phyloP scores from a whole-genome alignment of 2,888 invertebrate genomes.

The Sclerodermus sp. region DNA sequence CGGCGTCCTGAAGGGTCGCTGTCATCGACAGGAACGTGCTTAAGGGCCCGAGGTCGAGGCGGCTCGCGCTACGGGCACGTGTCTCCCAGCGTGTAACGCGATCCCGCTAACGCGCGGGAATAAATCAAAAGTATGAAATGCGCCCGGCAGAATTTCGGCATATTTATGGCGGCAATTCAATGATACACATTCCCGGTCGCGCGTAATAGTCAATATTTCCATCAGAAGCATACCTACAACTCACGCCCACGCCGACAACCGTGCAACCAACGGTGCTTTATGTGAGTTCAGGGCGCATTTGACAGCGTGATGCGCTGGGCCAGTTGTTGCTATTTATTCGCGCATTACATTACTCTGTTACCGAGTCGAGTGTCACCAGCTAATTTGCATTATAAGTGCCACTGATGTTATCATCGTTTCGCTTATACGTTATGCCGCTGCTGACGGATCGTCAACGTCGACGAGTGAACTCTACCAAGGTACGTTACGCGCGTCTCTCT shows the following conservation, averaged over 20 bases:
- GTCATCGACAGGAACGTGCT: constrained; percentile 25
- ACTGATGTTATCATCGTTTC: constrained; percentile 52
- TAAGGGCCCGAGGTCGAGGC: constrained; percentile 18
- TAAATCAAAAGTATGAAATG: constrained; percentile 57
- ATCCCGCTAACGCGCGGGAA: constrained; percentile 19
- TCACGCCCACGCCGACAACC: constrained; percentile 51
- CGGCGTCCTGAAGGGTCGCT: neutral
- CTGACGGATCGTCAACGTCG: constrained; percentile 44
- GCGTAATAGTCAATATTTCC: constrained; percentile 59
- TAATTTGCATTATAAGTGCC: constrained; percentile 58
- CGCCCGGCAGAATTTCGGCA: constrained; percentile 49
- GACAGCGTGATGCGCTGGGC: constrained; percentile 50
- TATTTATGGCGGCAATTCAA: constrained; percentile 57
- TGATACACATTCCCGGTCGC: constrained; percentile 56
- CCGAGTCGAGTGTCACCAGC: constrained; percentile 54
- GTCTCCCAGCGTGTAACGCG: constrained; percentile 13
- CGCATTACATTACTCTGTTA: constrained; percentile 57
- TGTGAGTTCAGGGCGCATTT: constrained; percentile 55
- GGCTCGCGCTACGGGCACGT: constrained; percentile 6
- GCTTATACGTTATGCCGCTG: constrained; percentile 50
- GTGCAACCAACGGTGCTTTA: constrained; percentile 48
- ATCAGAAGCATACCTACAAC: constrained; percentile 57
- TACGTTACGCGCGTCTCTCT: neutral
- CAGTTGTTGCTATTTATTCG: constrained; percentile 59
- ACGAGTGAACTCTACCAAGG: constrained; percentile 5